Evolutionary conservation across 1,140 invertebrate species (phyloP).

Genomic region (Anastrepha obliqua): DNA sequence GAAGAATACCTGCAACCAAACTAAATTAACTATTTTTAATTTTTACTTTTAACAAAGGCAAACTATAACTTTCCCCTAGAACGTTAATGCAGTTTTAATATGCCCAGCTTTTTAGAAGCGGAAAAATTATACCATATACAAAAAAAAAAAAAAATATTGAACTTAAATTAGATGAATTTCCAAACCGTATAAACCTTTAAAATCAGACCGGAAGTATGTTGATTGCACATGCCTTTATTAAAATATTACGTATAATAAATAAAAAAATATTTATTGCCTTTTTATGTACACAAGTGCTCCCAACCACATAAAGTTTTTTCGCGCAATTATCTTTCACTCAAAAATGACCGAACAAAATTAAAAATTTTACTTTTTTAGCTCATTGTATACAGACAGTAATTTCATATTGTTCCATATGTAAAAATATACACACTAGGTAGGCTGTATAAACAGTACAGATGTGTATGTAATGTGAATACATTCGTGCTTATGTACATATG

Average conservation of each 20-base stretch:
- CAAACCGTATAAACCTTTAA: neutral
- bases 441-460: neutral
- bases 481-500: neutral
- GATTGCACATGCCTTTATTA: neutral
- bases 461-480: too few relatives aligned
- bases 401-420: neutral
- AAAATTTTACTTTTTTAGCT: neutral
- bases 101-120: too few relatives aligned
- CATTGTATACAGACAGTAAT: neutral
- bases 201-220: slow-evolving; percentile 25
- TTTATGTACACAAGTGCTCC: neutral
- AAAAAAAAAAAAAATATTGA: too few relatives aligned
- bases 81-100: too few relatives aligned
- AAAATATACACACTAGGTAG: neutral
- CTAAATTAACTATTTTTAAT: too few relatives aligned
- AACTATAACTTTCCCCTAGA: too few relatives aligned
- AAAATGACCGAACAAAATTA: neutral
- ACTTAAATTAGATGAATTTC: neutral
- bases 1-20: too few relatives aligned
- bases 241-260: too few relatives aligned
- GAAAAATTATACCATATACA: too few relatives aligned
- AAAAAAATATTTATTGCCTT: neutral
- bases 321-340: neutral
- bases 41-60: too few relatives aligned
- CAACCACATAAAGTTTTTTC: neutral